phyloP scores from a whole-genome alignment of 2,113 vertebrate species.

The Ancistrus triradiatus region DNA sequence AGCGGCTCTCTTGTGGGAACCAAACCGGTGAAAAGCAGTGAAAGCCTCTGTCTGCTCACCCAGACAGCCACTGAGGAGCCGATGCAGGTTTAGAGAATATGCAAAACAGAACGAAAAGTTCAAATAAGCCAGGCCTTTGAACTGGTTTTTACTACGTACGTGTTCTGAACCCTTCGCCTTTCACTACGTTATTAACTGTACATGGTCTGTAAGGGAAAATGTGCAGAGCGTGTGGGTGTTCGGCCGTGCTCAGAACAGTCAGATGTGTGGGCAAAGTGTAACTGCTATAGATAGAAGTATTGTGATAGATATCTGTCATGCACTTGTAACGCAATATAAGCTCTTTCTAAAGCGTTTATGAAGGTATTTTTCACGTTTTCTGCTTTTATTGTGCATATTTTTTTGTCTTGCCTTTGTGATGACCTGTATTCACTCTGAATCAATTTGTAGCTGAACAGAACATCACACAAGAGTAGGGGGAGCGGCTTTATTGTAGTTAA shows the following conservation, averaged over 20 bases:
- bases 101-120: conserved; percentile 24
- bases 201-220: conserved; percentile 34
- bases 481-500: too few relatives aligned
- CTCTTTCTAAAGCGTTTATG: too few relatives aligned
- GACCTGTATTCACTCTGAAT: too few relatives aligned
- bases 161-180: conserved; percentile 30
- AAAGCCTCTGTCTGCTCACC: conserved; percentile 4
- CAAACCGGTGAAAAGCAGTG: conserved; percentile 17
- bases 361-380: too few relatives aligned
- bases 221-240: too few relatives aligned
- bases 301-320: too few relatives aligned
- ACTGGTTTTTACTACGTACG: conserved; percentile 27
- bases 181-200: conserved; percentile 6
- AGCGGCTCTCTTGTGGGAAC: conserved; percentile 23
- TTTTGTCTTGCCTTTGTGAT: too few relatives aligned
- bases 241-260: conserved; percentile 7
- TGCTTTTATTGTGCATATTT: too few relatives aligned
- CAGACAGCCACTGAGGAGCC: neutral
- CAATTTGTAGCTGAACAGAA: too few relatives aligned
- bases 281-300: too few relatives aligned
- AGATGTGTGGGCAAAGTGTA: neutral
- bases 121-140: conserved; percentile 27
- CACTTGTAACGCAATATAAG: too few relatives aligned
- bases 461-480: too few relatives aligned
- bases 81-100: conserved; percentile 16